Evolutionary conservation across 2,797 vertebrate genomes (phyloP), one percentile per base, ranked within the genome.

Genomic region (Corythornis leucogaster): DNA sequence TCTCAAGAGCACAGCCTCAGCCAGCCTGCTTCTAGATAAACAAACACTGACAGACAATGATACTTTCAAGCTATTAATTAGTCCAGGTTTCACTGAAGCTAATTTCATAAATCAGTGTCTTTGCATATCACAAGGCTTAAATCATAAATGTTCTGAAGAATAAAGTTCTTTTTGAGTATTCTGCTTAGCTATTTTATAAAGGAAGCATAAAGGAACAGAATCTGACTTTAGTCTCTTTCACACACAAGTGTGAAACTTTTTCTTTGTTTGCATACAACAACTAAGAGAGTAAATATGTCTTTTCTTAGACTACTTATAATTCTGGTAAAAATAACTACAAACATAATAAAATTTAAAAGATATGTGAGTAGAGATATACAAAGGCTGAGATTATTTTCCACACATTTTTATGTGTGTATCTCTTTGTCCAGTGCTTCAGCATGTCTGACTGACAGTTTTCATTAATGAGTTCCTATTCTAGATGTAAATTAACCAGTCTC

Each of bases 21-120:
- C 45, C 92, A 95, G 84, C 20, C 50, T 2, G 57, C 75, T 80
- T 42, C 68, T 22, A 70, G 31, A 85, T 80, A 90, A 94, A 90
- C 68, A 94, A 81, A 92, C 63, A 66, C 46, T 88, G 85, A 76
- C 75, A 90, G 64, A 77, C 8, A 85, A 74, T 69, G 59, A 78
- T 69, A 82, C 57, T 87, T 92, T 80, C 75, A 91, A 83, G 55
- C 35, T 90, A 89, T 80, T 87, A 93, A 91, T 81, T 88, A 93
- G 75, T 68, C 55, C 57, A 84, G 43, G 9, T 68, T 91, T 83
- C 88, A 88, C 15, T 26, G 19, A 69, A 77, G 46, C 54, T 93
- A 82, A 93, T 91, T 91, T 77, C 92, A 90, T 45, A 95, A 92
- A 93, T 92, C 58, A 91, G 30, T 89, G 59, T 55, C 50, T 85